phyloP scores from a whole-genome alignment of 1,140 invertebrate species.

The Zophobas morio region DNA sequence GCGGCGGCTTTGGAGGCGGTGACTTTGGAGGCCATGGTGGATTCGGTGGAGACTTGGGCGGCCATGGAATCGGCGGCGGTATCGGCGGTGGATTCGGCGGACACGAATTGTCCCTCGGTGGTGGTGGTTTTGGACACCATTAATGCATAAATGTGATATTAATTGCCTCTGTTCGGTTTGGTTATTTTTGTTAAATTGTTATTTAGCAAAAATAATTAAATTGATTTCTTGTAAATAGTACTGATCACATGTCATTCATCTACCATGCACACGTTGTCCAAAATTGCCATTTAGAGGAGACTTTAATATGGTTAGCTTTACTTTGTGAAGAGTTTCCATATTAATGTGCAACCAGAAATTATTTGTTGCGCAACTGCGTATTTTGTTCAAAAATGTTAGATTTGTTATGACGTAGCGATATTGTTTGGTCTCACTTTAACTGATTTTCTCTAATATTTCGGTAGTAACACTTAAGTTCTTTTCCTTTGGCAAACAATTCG shows the following conservation, averaged over 20 bases:
- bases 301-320: slow-evolving; percentile 42
- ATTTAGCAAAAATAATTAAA: slow-evolving; percentile 5
- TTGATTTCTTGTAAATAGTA: slow-evolving; percentile 27
- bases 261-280: slow-evolving; percentile 21
- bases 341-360: slow-evolving; percentile 43
- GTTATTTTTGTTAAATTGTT: slow-evolving; percentile 19
- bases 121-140: slow-evolving; percentile 47
- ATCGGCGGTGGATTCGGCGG: slow-evolving; percentile 42
- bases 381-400: slow-evolving; percentile 42
- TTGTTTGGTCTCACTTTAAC: not conserved
- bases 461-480: not conserved
- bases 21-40: slow-evolving; percentile 52
- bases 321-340: slow-evolving; percentile 45
- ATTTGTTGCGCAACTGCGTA: slow-evolving; percentile 40
- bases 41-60: slow-evolving; percentile 45
- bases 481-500: slow-evolving; percentile 13
- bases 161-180: slow-evolving; percentile 17
- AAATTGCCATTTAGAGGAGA: slow-evolving; percentile 10
- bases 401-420: slow-evolving; percentile 13
- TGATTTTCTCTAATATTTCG: not conserved
- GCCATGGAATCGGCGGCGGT: slow-evolving; percentile 13
- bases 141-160: slow-evolving; percentile 24
- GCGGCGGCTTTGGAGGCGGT: slow-evolving; percentile 54
- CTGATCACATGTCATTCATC: slow-evolving; percentile 27
- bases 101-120: slow-evolving; percentile 43